phyloP scores from a whole-genome alignment of 2,113 vertebrate species.

The Pyxicephalus adspersus region DNA sequence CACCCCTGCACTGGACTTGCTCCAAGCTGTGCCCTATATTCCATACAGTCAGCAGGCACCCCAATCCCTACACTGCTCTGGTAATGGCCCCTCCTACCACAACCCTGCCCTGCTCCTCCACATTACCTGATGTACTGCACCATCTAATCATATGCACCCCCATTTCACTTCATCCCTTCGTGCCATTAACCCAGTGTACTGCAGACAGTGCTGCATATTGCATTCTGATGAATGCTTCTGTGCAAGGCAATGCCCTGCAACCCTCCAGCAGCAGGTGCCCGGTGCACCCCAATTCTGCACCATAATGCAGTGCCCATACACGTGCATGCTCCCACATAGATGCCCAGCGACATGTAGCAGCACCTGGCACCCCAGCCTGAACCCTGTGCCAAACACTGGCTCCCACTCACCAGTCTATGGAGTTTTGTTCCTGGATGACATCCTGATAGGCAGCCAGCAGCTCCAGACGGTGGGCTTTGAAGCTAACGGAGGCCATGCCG shows the following conservation, averaged over 20 bases:
- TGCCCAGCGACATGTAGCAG: neutral
- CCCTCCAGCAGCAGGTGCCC: neutral
- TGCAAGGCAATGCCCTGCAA: neutral
- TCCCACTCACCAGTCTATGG: conserved; percentile 74
- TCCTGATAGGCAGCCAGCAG: conserved; percentile 77
- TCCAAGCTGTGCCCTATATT: neutral
- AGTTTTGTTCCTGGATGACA: conserved; percentile 74
- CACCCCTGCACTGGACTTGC: neutral
- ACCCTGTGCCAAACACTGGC: neutral
- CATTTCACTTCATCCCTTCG: neutral
- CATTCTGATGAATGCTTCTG: neutral
- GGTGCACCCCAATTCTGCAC: conserved; percentile 10
- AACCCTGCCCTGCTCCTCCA: conserved; percentile 1
- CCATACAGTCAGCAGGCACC: conserved; percentile 18
- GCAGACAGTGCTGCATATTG: neutral
- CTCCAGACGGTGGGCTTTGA: conserved; percentile 75
- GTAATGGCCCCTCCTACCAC: neutral
- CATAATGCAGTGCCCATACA: conserved; percentile 20
- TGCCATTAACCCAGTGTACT: neutral
- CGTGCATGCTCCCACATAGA: neutral
- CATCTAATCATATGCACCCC: conserved; percentile 24
- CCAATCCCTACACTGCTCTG: conserved; percentile 17
- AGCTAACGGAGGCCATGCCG: conserved; percentile 75
- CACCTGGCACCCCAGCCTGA: neutral
- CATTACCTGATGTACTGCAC: conserved; percentile 23